These are phyloP conservation scores for Eolophus roseicapilla DNA, from an alignment of 2,113 vertebrate genomes.

Conservation along the genomic window DNA sequence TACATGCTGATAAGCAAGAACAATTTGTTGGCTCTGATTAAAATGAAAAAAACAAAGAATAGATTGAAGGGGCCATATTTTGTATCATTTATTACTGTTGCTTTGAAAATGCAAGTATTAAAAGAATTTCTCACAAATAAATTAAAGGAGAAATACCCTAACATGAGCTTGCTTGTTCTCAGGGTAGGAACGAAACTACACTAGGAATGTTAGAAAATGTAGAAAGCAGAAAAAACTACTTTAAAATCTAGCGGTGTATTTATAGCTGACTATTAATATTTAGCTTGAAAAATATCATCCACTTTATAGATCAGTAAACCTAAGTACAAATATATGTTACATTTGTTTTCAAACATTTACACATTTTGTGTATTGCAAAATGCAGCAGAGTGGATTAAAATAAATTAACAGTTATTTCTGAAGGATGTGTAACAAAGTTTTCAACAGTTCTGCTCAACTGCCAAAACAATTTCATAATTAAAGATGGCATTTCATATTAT, in stretches of 20 bases:
- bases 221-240: background rate
- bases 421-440: background rate
- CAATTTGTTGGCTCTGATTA: background rate
- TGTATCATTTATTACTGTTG: background rate
- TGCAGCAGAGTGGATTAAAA: background rate
- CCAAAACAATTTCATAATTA: background rate
- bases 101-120: background rate
- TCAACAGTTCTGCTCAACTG: background rate
- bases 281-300: background rate
- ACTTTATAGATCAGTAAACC: background rate
- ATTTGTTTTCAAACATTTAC: background rate
- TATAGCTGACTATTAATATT: background rate
- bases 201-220: background rate
- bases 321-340: background rate
- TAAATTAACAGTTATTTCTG: slow-evolving; percentile 8
- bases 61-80: background rate
- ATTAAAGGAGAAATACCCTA: background rate
- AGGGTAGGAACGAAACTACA: background rate
- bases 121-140: background rate
- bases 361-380: background rate
- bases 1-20: background rate
- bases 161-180: background rate
- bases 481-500: background rate
- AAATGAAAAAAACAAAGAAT: background rate
- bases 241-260: background rate